Percentiles rank a stretch among this genome's conserved stretches.
These are phyloP conservation scores for Nebria ingens DNA, from an alignment of 1,140 invertebrate genomes.

Conservation along the genomic window DNA sequence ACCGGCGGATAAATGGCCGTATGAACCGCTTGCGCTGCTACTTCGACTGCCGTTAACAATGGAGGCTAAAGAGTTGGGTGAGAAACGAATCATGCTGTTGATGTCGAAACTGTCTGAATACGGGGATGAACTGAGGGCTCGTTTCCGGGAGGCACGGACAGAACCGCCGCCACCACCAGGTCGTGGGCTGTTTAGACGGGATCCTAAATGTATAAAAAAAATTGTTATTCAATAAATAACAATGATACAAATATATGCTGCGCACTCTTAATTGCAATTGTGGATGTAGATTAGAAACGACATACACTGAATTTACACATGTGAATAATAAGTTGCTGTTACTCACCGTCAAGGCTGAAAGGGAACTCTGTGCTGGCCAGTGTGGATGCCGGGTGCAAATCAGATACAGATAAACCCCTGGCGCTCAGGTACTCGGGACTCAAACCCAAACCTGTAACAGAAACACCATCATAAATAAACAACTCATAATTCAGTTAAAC, in stretches of 20 bases:
- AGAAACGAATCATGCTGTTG: conserved; percentile 89
- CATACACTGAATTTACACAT: too few relatives aligned
- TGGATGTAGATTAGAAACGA: background rate
- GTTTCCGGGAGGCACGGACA: conserved; percentile 57
- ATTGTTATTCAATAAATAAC: conserved; percentile 10
- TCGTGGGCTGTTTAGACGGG: conserved; percentile 57
- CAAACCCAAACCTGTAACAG: conserved; percentile 54
- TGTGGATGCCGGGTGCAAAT: conserved; percentile 60
- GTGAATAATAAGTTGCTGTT: too few relatives aligned
- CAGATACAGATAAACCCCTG: conserved; percentile 46
- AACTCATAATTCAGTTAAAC: too few relatives aligned
- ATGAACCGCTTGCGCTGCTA: conserved; percentile 79
- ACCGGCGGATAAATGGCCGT: conserved; percentile 83
- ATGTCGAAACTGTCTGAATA: conserved; percentile 91
- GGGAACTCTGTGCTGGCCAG: conserved; percentile 66
- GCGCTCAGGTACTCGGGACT: conserved; percentile 62
- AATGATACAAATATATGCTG: conserved; percentile 13
- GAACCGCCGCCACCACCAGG: conserved; percentile 37
- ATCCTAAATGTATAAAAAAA: conserved; percentile 42
- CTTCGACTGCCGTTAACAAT: conserved; percentile 79
- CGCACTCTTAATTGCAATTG: conserved; percentile 10
- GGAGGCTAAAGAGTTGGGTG: conserved; percentile 85
- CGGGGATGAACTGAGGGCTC: conserved; percentile 86
- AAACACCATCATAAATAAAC: too few relatives aligned
- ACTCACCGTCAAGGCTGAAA: conserved; percentile 68